Conservation (phyloP, 2,797 vertebrate genomes). For the Numenius phaeopus region DNA sequence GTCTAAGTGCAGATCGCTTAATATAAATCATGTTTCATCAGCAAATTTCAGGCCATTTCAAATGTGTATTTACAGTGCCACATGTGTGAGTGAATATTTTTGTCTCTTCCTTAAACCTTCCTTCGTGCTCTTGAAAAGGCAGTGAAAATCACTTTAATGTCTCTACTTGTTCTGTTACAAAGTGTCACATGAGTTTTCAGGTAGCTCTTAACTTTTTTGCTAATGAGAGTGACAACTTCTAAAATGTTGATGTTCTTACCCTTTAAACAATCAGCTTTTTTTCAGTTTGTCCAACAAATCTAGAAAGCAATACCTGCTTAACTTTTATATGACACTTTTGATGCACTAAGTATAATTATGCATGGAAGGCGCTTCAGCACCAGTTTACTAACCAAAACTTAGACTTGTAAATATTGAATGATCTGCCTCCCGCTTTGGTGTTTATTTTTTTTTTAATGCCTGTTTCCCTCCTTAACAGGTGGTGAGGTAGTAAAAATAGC, state of each 20-base stretch:
- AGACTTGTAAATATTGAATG: background rate
- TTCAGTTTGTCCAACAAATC: slow-evolving; percentile 62
- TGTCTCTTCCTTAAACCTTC: background rate
- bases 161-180: slow-evolving; percentile 63
- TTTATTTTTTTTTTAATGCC: background rate
- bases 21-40: background rate
- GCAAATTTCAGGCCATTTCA: background rate
- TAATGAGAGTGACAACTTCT: slow-evolving; percentile 42
- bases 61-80: background rate
- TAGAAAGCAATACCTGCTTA: slow-evolving; percentile 74
- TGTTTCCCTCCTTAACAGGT: slow-evolving; percentile 78
- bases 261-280: slow-evolving; percentile 63
- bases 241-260: slow-evolving; percentile 54
- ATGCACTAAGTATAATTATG: slow-evolving; percentile 84
- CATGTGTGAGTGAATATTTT: background rate
- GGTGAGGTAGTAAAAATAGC: slow-evolving; percentile 92
- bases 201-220: slow-evolving; percentile 59
- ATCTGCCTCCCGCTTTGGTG: background rate
- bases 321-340: slow-evolving; percentile 82
- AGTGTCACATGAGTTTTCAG: slow-evolving; percentile 81
- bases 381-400: slow-evolving; percentile 79
- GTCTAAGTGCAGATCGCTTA: slow-evolving; percentile 3
- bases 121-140: slow-evolving; percentile 76
- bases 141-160: slow-evolving; percentile 67
- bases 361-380: slow-evolving; percentile 82